These are phyloP conservation scores for Hyposoter didymator DNA, from an alignment of 2,888 invertebrate species.

Conservation along the genomic window DNA sequence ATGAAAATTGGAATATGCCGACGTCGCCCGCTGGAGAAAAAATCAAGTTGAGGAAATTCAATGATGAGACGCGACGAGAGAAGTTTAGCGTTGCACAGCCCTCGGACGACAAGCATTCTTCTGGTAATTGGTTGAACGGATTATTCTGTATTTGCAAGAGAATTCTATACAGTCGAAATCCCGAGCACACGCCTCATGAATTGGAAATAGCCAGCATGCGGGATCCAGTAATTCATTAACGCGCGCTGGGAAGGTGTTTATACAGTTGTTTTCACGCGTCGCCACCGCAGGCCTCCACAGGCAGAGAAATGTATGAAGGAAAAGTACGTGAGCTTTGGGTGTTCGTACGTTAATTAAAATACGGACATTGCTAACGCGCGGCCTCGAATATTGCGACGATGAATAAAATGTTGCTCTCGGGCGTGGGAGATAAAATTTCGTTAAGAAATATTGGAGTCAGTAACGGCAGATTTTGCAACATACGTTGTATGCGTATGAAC, in stretches of 20 bases:
- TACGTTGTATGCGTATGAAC: neutral
- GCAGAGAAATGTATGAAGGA: neutral
- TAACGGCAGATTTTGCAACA: neutral
- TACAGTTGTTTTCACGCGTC: slow-evolving; percentile 35
- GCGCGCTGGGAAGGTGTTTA: slow-evolving; percentile 39
- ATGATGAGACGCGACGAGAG: slow-evolving; percentile 1
- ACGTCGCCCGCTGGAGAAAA: neutral
- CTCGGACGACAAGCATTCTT: slow-evolving; percentile 29
- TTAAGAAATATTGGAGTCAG: neutral
- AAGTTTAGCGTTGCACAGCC: neutral
- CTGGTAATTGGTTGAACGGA: slow-evolving; percentile 55
- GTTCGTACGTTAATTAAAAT: neutral
- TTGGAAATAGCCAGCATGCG: slow-evolving; percentile 48
- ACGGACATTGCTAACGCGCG: neutral
- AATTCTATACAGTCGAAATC: neutral
- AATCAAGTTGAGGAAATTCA: neutral
- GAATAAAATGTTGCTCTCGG: neutral
- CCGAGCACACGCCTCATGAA: slow-evolving; percentile 45
- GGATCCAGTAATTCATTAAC: slow-evolving; percentile 56
- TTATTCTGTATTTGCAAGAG: slow-evolving; percentile 45
- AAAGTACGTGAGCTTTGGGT: neutral
- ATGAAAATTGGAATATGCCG: neutral
- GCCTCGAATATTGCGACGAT: neutral
- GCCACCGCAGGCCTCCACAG: neutral
- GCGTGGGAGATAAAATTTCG: neutral